Conservation (phyloP, 1,140 invertebrate species). For the Cotesia vestalis region DNA sequence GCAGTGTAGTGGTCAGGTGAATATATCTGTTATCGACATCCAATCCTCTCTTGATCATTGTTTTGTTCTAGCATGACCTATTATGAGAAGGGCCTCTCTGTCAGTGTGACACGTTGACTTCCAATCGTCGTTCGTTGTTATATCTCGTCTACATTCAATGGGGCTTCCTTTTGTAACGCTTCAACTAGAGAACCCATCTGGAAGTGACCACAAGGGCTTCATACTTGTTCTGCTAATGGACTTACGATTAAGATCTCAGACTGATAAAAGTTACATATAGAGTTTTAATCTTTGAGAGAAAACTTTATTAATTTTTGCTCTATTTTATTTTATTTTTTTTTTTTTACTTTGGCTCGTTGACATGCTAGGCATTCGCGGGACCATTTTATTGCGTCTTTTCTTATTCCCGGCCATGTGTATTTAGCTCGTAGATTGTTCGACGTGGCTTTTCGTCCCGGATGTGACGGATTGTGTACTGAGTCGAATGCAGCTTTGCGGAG, state of each 20-base stretch:
- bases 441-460: background rate
- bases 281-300: background rate
- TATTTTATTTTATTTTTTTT: too few species aligned
- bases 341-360: background rate
- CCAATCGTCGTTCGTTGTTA: background rate
- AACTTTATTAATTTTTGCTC: too few species aligned
- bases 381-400: background rate
- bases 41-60: conserved; percentile 14
- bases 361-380: background rate
- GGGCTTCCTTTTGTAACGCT: conserved; percentile 13
- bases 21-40: conserved; percentile 27
- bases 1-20: conserved; percentile 18
- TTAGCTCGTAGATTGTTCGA: background rate
- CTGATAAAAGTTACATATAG: background rate
- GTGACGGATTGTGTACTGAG: background rate
- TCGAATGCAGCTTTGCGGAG: background rate
- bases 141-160: conserved; percentile 6
- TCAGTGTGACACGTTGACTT: conserved; percentile 18
- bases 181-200: conserved; percentile 14
- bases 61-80: conserved; percentile 10
- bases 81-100: conserved; percentile 25
- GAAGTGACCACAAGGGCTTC: conserved; percentile 9
- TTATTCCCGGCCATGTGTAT: background rate
- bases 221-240: background rate
- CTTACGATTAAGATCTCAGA: too few species aligned